Percentiles rank a stretch among this genome's conserved stretches.
These are phyloP conservation scores for Leptoteleia sp. DNA, from an alignment of 1,140 invertebrate genomes.

Conservation along the genomic window DNA sequence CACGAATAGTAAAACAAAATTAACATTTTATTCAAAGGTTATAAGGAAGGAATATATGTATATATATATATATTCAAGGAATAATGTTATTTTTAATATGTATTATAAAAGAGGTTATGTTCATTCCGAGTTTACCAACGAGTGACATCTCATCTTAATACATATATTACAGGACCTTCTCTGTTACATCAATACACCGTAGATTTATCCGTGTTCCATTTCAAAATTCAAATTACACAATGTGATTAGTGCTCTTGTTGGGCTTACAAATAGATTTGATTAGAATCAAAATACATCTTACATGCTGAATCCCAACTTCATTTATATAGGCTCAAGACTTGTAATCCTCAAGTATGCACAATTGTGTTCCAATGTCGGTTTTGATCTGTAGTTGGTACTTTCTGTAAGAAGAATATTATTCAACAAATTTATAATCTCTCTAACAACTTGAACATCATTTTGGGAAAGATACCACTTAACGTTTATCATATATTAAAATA, in stretches of 20 bases:
- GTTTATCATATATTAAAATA: too few species aligned
- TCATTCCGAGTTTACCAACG: too few species aligned
- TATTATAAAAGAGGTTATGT: too few species aligned
- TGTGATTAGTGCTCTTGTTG: conserved; percentile 50
- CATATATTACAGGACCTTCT: conserved; percentile 18
- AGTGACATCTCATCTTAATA: too few species aligned
- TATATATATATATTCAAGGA: too few species aligned
- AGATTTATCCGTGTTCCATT: conserved; percentile 21
- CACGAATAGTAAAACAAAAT: too few species aligned
- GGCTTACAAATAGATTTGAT: conserved; percentile 51
- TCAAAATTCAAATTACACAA: conserved; percentile 48
- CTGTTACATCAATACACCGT: conserved; percentile 23
- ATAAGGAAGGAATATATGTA: too few species aligned
- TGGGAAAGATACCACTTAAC: too few species aligned
- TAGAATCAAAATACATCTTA: conserved; percentile 55
- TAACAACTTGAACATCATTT: too few species aligned
- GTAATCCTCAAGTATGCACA: conserved; percentile 43
- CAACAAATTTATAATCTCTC: background rate
- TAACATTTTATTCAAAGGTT: too few species aligned
- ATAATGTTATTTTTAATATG: too few species aligned
- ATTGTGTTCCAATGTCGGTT: conserved; percentile 11
- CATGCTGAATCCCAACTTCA: conserved; percentile 43
- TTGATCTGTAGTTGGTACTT: background rate
- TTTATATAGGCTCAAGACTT: conserved; percentile 39
- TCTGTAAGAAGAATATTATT: background rate